A percentile compares a stretch with the other conserved stretches of the same genome.
phyloP scores from a whole-genome alignment of 2,797 vertebrate genomes.

The Syngnathus acus region DNA sequence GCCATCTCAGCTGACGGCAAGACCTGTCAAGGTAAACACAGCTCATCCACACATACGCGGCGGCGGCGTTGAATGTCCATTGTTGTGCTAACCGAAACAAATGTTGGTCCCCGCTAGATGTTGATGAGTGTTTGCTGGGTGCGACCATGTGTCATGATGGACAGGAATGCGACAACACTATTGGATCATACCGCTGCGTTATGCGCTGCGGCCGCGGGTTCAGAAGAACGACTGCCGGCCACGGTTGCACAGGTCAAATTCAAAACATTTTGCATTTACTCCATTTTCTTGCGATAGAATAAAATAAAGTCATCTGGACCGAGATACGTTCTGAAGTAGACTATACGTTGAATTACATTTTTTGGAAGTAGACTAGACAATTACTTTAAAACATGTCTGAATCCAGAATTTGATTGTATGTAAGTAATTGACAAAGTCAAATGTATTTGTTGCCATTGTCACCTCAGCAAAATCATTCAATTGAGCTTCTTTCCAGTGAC shows the following conservation, averaged over 20 bases:
- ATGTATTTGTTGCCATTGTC: too few relatives aligned
- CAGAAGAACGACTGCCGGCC: slow-evolving; percentile 76
- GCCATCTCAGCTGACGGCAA: slow-evolving; percentile 88
- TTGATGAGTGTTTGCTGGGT: slow-evolving; percentile 84
- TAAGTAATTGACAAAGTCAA: too few relatives aligned
- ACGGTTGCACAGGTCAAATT: slow-evolving; percentile 80
- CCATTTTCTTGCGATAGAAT: too few relatives aligned
- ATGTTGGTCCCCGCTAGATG: slow-evolving; percentile 62
- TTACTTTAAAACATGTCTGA: too few relatives aligned
- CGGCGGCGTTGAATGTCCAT: background rate
- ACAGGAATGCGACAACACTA: slow-evolving; percentile 87
- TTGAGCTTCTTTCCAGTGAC: too few relatives aligned
- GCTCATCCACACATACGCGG: background rate
- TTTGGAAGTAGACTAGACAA: too few relatives aligned
- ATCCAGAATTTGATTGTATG: too few relatives aligned
- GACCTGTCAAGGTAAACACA: slow-evolving; percentile 81
- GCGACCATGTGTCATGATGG: slow-evolving; percentile 72
- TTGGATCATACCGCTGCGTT: slow-evolving; percentile 85
- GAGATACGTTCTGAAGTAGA: too few relatives aligned
- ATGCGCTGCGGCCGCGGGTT: slow-evolving; percentile 83
- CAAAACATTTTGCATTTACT: too few relatives aligned
- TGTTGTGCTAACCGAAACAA: background rate
- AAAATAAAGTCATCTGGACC: too few relatives aligned
- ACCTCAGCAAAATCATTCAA: too few relatives aligned
- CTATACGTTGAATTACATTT: too few relatives aligned